These are phyloP conservation scores for Pluvialis apricaria DNA, from an alignment of 2,113 vertebrate species.

Conservation along the genomic window DNA sequence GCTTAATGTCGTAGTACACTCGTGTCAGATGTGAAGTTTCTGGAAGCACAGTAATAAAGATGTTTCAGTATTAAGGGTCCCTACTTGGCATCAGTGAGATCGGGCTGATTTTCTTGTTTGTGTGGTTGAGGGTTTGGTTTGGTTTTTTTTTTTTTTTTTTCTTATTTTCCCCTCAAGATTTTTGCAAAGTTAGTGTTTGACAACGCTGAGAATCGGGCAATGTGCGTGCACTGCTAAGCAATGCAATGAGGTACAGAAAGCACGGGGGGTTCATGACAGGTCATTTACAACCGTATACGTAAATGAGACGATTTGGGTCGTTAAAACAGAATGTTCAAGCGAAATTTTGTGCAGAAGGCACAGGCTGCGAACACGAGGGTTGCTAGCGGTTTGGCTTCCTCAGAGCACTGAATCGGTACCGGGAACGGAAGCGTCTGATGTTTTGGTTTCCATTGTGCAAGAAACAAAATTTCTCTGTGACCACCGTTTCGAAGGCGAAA, in stretches of 20 bases:
- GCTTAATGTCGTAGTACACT: neutral
- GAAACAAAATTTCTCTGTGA: neutral
- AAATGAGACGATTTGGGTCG: neutral
- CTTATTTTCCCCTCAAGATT: neutral
- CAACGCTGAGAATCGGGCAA: neutral
- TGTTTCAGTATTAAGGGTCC: neutral
- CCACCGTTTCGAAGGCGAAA: neutral
- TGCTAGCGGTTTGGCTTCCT: neutral
- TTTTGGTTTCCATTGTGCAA: neutral
- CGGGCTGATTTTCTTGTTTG: neutral
- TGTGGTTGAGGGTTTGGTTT: no score
- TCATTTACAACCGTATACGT: fast-evolving
- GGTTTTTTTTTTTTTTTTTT: neutral
- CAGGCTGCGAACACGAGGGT: neutral
- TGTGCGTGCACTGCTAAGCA: fast-evolving
- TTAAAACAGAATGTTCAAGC: neutral
- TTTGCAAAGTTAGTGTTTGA: neutral
- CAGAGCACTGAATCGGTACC: neutral
- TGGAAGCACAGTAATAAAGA: neutral
- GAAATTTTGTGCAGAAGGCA: neutral
- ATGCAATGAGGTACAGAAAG: neutral
- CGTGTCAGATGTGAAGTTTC: neutral
- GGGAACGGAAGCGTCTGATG: neutral
- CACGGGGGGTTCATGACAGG: neutral
- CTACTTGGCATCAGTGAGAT: neutral